Percentiles rank a stretch among this genome's conserved stretches.
These are phyloP conservation scores for Eubasilissa splendida DNA, from an alignment of 2,888 invertebrate species.

Conservation along the genomic window DNA sequence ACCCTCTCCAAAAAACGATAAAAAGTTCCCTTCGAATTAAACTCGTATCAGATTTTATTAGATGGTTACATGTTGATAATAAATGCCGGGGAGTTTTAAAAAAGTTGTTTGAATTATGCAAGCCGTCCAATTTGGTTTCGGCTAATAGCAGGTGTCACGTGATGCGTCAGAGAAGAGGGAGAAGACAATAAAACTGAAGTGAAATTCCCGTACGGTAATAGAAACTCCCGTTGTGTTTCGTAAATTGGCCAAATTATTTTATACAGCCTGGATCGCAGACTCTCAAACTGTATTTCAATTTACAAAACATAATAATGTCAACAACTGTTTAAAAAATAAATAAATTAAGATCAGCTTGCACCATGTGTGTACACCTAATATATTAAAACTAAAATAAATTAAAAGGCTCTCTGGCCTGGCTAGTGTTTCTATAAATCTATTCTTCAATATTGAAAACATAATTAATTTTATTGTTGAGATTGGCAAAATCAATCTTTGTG, in stretches of 20 bases:
- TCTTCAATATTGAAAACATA: too few relatives aligned
- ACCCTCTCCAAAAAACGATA: constrained; percentile 28
- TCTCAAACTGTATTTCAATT: too few relatives aligned
- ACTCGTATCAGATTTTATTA: constrained; percentile 30
- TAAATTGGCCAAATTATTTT: constrained; percentile 27
- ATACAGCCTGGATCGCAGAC: too few relatives aligned
- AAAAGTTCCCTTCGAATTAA: constrained; percentile 28
- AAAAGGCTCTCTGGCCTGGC: too few relatives aligned
- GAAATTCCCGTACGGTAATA: constrained; percentile 26
- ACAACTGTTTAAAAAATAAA: too few relatives aligned
- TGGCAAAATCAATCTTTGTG: too few relatives aligned
- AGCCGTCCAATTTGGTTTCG: constrained; percentile 30
- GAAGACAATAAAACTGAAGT: constrained; percentile 28
- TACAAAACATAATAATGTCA: too few relatives aligned
- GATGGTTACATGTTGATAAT: constrained; percentile 32
- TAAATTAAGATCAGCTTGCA: too few relatives aligned
- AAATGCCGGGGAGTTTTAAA: constrained; percentile 21
- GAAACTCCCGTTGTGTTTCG: constrained; percentile 15
- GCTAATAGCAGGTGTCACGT: constrained; percentile 38
- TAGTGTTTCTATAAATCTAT: too few relatives aligned
- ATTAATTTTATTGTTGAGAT: too few relatives aligned
- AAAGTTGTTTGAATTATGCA: constrained; percentile 32
- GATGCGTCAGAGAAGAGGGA: constrained; percentile 13
- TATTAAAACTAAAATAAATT: too few relatives aligned
- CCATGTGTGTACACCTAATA: too few relatives aligned